These are phyloP conservation scores for Tuberolachnus salignus DNA, from an alignment of 2,888 invertebrate species.

Conservation along the genomic window DNA sequence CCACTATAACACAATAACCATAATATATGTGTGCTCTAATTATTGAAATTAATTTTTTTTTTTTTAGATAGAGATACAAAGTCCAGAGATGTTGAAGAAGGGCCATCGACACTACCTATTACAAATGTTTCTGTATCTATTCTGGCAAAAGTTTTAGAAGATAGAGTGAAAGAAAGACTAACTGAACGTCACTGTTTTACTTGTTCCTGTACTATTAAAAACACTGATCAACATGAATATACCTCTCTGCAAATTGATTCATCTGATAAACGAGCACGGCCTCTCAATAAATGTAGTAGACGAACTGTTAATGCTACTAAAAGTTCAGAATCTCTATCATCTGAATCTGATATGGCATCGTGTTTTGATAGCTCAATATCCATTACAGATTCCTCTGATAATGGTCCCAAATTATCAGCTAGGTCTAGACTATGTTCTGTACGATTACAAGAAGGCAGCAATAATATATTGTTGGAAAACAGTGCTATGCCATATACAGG, in stretches of 20 bases:
- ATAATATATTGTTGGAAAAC: constrained; percentile 80
- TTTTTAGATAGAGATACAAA: constrained; percentile 59
- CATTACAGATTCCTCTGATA: constrained; percentile 33
- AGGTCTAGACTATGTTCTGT: constrained; percentile 78
- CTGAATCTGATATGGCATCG: constrained; percentile 40
- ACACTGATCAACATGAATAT: constrained; percentile 29
- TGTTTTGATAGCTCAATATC: constrained; percentile 31
- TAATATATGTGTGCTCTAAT: not conserved
- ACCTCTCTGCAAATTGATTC: not conserved
- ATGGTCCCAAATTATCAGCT: constrained; percentile 26
- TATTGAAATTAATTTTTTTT: not conserved
- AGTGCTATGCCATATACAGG: constrained; percentile 64
- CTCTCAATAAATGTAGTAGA: constrained; percentile 26
- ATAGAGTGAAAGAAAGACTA: constrained; percentile 79
- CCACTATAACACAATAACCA: not conserved
- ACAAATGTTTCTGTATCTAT: constrained; percentile 84
- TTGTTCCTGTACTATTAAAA: constrained; percentile 71
- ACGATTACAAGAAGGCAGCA: constrained; percentile 77
- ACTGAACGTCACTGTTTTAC: constrained; percentile 83
- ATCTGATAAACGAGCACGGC: constrained; percentile 7
- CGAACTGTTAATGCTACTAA: not conserved
- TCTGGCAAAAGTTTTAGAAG: constrained; percentile 89
- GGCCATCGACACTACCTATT: constrained; percentile 66
- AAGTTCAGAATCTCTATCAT: constrained; percentile 19
- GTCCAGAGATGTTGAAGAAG: constrained; percentile 17